phyloP scores from a whole-genome alignment of 2,888 invertebrate genomes.

The Tipula helvola region DNA sequence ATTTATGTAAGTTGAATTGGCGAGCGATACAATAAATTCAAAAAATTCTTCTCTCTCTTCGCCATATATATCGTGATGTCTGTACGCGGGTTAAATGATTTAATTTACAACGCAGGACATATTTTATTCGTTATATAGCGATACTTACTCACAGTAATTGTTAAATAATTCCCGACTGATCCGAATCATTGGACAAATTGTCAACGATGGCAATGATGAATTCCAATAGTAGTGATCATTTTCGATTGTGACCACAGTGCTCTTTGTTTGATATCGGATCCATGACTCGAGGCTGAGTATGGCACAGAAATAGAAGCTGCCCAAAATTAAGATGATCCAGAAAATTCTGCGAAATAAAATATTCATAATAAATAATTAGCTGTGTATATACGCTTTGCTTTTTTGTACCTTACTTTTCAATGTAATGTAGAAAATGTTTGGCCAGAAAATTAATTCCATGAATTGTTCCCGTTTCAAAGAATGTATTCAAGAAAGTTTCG shows the following conservation, averaged over 20 bases:
- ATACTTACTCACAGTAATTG: slow-evolving; percentile 24
- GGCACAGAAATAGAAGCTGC: slow-evolving; percentile 25
- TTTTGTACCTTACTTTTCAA: not conserved
- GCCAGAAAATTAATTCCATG: not conserved
- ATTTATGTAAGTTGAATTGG: slow-evolving; percentile 31
- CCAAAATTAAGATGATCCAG: slow-evolving; percentile 26
- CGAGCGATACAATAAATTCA: slow-evolving; percentile 29
- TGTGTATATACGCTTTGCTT: no score
- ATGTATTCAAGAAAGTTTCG: not conserved
- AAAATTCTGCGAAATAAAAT: slow-evolving; percentile 18
- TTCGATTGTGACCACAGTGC: slow-evolving; percentile 30
- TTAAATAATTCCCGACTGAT: slow-evolving; percentile 22
- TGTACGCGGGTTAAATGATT: not conserved
- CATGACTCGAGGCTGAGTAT: slow-evolving; percentile 27
- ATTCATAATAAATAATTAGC: not conserved
- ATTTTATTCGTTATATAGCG: not conserved
- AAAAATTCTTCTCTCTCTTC: slow-evolving; percentile 17
- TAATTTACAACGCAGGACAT: not conserved
- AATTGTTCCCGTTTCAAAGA: not conserved
- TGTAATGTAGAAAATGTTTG: not conserved
- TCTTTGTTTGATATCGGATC: slow-evolving; percentile 28
- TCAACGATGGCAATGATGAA: slow-evolving; percentile 28
- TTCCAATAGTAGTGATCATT: slow-evolving; percentile 32
- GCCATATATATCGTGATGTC: slow-evolving; percentile 14
- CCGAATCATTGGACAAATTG: slow-evolving; percentile 31